phyloP scores from a whole-genome alignment of 2,113 vertebrate genomes.

The Tinamus guttatus region DNA sequence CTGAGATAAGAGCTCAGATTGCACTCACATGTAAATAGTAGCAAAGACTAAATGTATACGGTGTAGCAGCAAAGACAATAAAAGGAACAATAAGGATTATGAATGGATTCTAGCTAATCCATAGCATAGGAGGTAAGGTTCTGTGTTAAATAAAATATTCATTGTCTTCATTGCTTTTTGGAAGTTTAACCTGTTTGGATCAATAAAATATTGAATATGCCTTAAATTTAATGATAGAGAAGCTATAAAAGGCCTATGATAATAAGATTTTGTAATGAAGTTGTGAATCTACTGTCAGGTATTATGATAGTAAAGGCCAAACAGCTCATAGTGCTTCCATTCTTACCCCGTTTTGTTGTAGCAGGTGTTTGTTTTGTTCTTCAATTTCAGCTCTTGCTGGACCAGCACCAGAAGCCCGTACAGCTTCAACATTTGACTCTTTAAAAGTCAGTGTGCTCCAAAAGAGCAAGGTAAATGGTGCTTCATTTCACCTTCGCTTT shows the following conservation, averaged over 20 bases:
- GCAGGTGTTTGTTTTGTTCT: not conserved
- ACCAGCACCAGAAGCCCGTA: fast-evolving
- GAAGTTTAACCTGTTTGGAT: not conserved
- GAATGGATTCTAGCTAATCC: not conserved
- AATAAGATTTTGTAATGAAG: not conserved
- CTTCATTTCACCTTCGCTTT: fast-evolving
- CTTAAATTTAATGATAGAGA: not conserved
- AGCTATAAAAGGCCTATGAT: not conserved
- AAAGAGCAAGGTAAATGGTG: not conserved
- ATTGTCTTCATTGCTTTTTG: not conserved
- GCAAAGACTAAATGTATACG: not conserved
- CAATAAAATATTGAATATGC: not conserved
- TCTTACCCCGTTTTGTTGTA: not conserved
- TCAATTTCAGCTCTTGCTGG: not conserved
- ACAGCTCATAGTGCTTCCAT: not conserved
- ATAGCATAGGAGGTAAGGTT: not conserved
- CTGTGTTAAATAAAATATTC: not conserved
- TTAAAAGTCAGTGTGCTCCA: too few relatives aligned
- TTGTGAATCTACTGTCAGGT: not conserved
- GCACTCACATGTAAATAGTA: not conserved
- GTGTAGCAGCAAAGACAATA: not conserved
- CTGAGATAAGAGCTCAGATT: constrained; percentile 29
- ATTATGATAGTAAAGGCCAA: not conserved
- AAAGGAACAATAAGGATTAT: not conserved
- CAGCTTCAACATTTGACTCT: not conserved